Percentiles rank a stretch among this genome's conserved stretches.
Conservation (phyloP, 2,797 vertebrate species). For the Sciaenops ocellatus region DNA sequence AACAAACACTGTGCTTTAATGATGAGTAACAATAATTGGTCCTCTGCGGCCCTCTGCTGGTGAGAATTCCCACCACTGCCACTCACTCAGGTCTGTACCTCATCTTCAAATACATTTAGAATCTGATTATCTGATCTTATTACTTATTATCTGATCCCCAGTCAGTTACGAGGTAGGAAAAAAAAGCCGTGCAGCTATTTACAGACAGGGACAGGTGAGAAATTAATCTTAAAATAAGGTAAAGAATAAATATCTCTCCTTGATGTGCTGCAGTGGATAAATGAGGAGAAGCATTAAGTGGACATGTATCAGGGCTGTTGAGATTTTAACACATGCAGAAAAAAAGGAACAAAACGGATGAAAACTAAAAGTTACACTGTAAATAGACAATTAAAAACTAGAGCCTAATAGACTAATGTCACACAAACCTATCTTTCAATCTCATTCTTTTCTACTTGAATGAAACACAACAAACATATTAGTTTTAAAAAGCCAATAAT, state of each 20-base stretch:
- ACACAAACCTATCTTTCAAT: not conserved
- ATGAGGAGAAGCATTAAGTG: not conserved
- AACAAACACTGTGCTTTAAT: not conserved
- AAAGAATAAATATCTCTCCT: too few relatives aligned
- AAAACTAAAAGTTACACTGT: not conserved
- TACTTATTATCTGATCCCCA: not conserved
- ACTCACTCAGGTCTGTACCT: not conserved
- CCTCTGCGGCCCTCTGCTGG: not conserved
- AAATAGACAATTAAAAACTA: not conserved
- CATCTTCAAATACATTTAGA: too few relatives aligned
- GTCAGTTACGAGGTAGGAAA: not conserved
- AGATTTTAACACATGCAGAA: not conserved
- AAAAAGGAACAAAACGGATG: not conserved
- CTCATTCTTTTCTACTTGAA: not conserved
- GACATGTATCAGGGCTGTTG: not conserved
- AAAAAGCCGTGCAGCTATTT: not conserved
- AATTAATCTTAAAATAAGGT: not conserved
- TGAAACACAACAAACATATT: not conserved
- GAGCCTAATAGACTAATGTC: not conserved
- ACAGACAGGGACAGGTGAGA: too few relatives aligned
- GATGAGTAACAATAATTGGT: too few relatives aligned
- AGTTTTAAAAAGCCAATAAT: not conserved
- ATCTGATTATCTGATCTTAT: not conserved
- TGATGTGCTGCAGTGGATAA: not conserved
- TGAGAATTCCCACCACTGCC: too few relatives aligned